Base-by-base conservation (phyloP, 2,888 invertebrate species). In the Chloroclysta siterata region DNA sequence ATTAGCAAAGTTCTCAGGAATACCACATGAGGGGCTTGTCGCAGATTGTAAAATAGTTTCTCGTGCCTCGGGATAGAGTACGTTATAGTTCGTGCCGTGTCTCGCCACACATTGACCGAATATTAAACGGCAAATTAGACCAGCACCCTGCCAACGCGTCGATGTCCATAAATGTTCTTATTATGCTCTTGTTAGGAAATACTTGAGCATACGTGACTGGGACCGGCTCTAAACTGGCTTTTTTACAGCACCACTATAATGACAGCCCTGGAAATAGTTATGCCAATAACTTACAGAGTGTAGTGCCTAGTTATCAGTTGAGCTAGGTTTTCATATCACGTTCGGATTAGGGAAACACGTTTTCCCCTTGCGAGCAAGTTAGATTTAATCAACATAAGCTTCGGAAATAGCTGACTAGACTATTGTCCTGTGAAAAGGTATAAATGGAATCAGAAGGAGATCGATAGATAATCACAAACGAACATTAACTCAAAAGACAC, bases 81-180 rank as follows among this genome's bases (percentile, higher is more conserved):
- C 63, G 74, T 80, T 87, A 87, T 53, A 61, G 57, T 54, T 51
- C 14, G 14, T 50, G 56, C 52, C 29, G 42, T 46, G 57, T 29
- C 50, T 51, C 71, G 76, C 76, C 76, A 85, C 81, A 87, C 87
- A 87, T 83, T 80, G 84, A 66, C 77, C 82, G 90, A 89, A 90
- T 90, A 89, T 89, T 88, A 90, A 89, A 87, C 85, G 83, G 80
- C 78, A 79, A 87, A 88, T 89, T 88, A 86, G 79, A 84, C 79
- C 80, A 81, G 55, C 81, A 52, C 33, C 61, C 53, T 69, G 67
- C 82, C 80, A 86, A 84, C 81, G 82, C 75, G 72, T 77, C 81
- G 72, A 82, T 81, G 82, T 79, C 79, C 84, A 83, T 85, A 86
- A 85, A 88, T 84, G 85, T 79, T 81, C 84, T 81, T 85, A 85